Evolutionary conservation across 2,888 invertebrate species (phyloP).

Genomic region (Spicauda simplicius): DNA sequence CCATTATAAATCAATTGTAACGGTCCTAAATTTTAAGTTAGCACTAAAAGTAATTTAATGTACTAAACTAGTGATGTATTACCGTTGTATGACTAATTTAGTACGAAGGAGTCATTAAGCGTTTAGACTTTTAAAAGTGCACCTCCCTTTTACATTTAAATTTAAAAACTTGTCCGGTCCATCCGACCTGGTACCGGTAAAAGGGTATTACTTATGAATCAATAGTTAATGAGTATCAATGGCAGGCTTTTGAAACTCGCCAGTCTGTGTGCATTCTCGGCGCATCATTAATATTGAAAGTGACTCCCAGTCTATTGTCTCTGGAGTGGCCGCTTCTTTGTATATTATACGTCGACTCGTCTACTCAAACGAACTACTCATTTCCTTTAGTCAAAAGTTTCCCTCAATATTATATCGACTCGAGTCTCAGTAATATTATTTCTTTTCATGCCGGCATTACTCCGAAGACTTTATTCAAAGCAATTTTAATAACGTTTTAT

Average conservation of each 20-base stretch:
- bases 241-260: conserved; percentile 75
- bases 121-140: conserved; percentile 51
- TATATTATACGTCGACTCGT: conserved; percentile 69
- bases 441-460: conserved; percentile 37
- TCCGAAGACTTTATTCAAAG: conserved; percentile 12
- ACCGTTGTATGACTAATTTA: conserved; percentile 9
- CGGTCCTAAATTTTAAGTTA: conserved; percentile 22
- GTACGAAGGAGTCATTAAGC: conserved; percentile 40
- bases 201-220: conserved; percentile 84
- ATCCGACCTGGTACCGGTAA: conserved; percentile 65
- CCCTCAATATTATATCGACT: conserved; percentile 62
- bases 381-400: conserved; percentile 74
- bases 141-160: conserved; percentile 71
- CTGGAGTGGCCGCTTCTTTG: conserved; percentile 74
- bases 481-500: conserved; percentile 30
- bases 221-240: conserved; percentile 84
- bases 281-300: conserved; percentile 83
- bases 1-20: conserved; percentile 26
- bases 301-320: conserved; percentile 77
- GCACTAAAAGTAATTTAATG: conserved; percentile 25
- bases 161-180: conserved; percentile 74
- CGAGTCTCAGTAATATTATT: conserved; percentile 46
- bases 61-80: conserved; percentile 19
- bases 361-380: conserved; percentile 71
- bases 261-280: conserved; percentile 75